Evolutionary conservation across 2,797 vertebrate genomes (phyloP), one percentile per base, ranked within the genome.

Genomic region (Oreochromis mossambicus): DNA sequence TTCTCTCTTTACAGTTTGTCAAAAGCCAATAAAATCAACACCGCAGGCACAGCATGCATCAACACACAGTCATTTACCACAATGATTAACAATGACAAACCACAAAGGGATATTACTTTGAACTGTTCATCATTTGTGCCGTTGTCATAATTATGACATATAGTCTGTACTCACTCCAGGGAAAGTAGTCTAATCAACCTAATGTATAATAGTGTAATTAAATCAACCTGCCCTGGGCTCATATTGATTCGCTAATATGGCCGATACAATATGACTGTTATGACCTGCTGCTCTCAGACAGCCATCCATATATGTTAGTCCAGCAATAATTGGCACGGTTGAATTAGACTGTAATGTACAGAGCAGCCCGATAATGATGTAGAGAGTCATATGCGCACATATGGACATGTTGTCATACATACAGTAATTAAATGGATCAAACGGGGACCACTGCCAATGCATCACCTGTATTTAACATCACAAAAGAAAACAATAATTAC

Each of bases 91-190:
- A 80, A 36, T 84, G 92, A 93, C 93, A 94, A 88, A 91, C 89
- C 92, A 85, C 90, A 85, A 38, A 86, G 55, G 95, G 94, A 96
- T 96, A 96, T 97, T 95, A 96, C 95, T 96, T 96, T 97, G 97
- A 97, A 96, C 96, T 95, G 95, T 94, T 96, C 92, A 96, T 97
- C 96, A 97, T 97, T 97, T 97, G 96, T 96, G 92, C 96, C 95
- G 91, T 95, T 97, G 96, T 97, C 97, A 97, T 97, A 98, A 98
- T 97, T 97, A 98, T 97, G 98, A 97, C 96, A 97, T 97, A 96
- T 96, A 96, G 95, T 94, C 96, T 94, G 88, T 91, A 94, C 80
- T 92, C 93, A 96, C 97, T 97, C 95, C 91, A 90, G 97, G 97
- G 96, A 96, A 83, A 93, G 94, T 95, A 91, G 97, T 96, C 97